Conservation (phyloP, 2,113 vertebrate genomes). For the Atherinomorus stipes region DNA sequence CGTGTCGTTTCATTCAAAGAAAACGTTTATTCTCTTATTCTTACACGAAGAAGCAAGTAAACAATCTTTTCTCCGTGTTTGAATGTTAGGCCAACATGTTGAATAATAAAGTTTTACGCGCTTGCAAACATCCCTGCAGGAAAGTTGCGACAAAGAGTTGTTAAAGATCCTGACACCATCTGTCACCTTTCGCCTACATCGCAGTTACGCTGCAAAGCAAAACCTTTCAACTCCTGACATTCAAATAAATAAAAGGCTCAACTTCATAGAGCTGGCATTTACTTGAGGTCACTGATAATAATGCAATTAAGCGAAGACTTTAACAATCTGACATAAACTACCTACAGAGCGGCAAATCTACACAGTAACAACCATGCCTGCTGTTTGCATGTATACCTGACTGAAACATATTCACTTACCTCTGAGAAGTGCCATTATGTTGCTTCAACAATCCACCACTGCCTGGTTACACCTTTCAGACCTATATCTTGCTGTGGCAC, state of each 20-base stretch:
- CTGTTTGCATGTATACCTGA: not conserved
- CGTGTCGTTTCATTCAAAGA: too few relatives aligned
- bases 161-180: slow-evolving; percentile 2
- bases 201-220: not conserved
- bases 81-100: too few relatives aligned
- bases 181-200: slow-evolving; percentile 58
- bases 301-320: not conserved
- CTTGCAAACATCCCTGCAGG: too few relatives aligned
- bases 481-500: not conserved
- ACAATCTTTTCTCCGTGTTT: too few relatives aligned
- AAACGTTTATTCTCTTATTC: too few relatives aligned
- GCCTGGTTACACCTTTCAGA: slow-evolving; percentile 2
- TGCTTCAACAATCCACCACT: slow-evolving; percentile 7
- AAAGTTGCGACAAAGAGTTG: not conserved
- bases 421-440: slow-evolving; percentile 82
- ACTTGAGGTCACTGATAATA: not conserved
- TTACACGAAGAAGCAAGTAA: too few relatives aligned
- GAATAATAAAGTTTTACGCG: too few relatives aligned
- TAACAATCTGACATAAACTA: not conserved
- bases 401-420: slow-evolving; percentile 64
- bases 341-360: not conserved
- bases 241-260: not conserved
- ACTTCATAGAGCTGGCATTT: not conserved
- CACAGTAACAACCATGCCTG: not conserved
- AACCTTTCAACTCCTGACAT: not conserved